Base-by-base conservation (phyloP, 2,888 invertebrate genomes). In the Lysandra bellargus region DNA sequence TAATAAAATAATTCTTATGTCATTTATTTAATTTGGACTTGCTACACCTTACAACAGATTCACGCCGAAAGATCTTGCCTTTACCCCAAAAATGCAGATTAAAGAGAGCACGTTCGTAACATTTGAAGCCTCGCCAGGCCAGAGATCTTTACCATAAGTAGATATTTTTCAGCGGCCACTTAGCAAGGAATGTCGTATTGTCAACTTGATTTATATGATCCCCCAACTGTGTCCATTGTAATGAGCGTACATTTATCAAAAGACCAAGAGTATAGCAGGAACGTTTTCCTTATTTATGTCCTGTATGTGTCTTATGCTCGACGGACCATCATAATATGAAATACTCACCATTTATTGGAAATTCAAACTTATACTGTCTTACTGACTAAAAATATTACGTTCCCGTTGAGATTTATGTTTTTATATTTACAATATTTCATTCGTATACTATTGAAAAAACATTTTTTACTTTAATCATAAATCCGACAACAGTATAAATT, bases 181-280 rank as follows among this genome's bases (percentile, higher is more conserved):
- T 23, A 23, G 4, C 75, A 30, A 53, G 14, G 49, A 75, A 75
- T 30, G 30, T 75, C 49, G 53, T 75, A 44, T 23, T 53, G 75
- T 75, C 75, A 75, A 14, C 75, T 53, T 75, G 75, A 75, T 75
- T 75, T 75, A 75, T 73, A 73, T 53, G 30, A 30, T 53, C 30
- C 33, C 75, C 7, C 53, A 30, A 75, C 44, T 53, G 30, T 49
- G 53, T 53, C 75, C 74, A 49, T 49, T 74, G 12, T 75, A 49
- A 49, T 49, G 49, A 23, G 5, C 75, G 44, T 75, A 14, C 30
- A 74, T 74, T 74, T 74, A 23, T 49, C 44, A 53, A 49, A 37
- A 30, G 44, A 75, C 4, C 37, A 74, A 75, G 23, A 30, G 6
- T 64, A 64, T 30, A 30, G 12, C 30, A 12, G 30, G 3, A 64